phyloP scores from a whole-genome alignment of 1,140 invertebrate genomes.

The Drosophila kurseongensis region DNA sequence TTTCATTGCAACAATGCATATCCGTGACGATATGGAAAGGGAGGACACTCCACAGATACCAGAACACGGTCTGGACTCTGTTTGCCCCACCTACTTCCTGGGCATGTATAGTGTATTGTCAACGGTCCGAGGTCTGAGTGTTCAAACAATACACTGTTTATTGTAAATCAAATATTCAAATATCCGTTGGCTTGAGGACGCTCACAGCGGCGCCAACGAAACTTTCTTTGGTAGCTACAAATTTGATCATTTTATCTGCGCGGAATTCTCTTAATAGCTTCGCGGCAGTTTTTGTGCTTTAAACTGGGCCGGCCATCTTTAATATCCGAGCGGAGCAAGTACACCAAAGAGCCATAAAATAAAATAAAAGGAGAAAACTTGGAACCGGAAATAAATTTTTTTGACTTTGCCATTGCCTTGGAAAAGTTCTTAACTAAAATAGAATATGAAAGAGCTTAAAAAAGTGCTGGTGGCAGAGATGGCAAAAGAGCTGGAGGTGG shows the following conservation, averaged over 20 bases:
- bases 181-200: neutral
- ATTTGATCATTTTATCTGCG: constrained; percentile 28
- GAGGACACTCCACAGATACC: constrained; percentile 25
- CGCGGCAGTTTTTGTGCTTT: neutral
- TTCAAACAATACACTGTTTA: constrained; percentile 57
- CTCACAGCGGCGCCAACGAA: neutral
- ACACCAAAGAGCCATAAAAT: constrained; percentile 34
- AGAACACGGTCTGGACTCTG: neutral
- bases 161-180: constrained; percentile 47
- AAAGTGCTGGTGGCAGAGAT: neutral
- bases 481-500: neutral
- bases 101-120: constrained; percentile 32
- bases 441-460: constrained; percentile 38
- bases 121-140: constrained; percentile 31
- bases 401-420: constrained; percentile 54
- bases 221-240: constrained; percentile 9
- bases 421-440: constrained; percentile 69
- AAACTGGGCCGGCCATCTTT: neutral
- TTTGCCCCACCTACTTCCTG: constrained; percentile 20
- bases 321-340: constrained; percentile 6
- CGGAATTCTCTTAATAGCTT: constrained; percentile 15
- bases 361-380: constrained; percentile 39
- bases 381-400: constrained; percentile 65
- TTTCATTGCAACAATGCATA: constrained; percentile 61
- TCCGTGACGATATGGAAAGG: constrained; percentile 18